These are phyloP conservation scores for Sus cebifrons DNA, from an alignment of 2,797 vertebrate genomes.

Conservation along the genomic window DNA sequence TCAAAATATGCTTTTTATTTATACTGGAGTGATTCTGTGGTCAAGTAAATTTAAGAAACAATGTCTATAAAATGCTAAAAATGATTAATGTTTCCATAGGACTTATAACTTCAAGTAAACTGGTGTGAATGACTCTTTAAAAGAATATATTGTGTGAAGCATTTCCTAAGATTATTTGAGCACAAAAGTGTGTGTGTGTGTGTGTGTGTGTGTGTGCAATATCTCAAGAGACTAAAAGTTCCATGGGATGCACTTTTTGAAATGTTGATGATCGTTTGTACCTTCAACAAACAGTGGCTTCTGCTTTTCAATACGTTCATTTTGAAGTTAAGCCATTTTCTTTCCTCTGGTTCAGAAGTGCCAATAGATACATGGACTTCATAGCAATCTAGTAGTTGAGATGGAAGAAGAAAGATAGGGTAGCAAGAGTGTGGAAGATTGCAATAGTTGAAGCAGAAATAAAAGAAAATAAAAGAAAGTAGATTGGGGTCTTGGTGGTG, in stretches of 20 bases:
- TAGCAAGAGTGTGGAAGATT: slow-evolving; percentile 84
- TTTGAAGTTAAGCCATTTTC: slow-evolving; percentile 76
- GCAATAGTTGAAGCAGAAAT: slow-evolving; percentile 87
- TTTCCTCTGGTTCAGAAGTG: slow-evolving; percentile 39
- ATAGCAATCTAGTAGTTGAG: slow-evolving; percentile 75
- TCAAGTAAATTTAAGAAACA: slow-evolving; percentile 19
- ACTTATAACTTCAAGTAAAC: slow-evolving; percentile 22
- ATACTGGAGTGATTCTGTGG: background rate
- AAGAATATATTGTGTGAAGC: background rate
- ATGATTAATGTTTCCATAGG: background rate
- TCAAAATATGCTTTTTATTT: background rate
- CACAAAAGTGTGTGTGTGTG: background rate
- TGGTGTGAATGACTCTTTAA: background rate
- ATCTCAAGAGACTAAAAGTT: slow-evolving; percentile 14
- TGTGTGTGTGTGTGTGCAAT: background rate
- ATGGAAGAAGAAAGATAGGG: slow-evolving; percentile 82
- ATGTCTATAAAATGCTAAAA: slow-evolving; percentile 9
- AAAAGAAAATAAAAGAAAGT: slow-evolving; percentile 86
- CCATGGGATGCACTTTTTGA: slow-evolving; percentile 22
- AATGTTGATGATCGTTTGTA: slow-evolving; percentile 61
- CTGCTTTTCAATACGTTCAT: slow-evolving; percentile 42
- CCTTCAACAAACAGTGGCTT: slow-evolving; percentile 54
- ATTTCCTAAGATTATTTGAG: slow-evolving; percentile 32
- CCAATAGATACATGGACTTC: slow-evolving; percentile 68
- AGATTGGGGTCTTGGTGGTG: slow-evolving; percentile 86